Percentiles rank a stretch among this genome's conserved stretches.
phyloP scores from a whole-genome alignment of 2,797 vertebrate genomes.

The Betta splendens region DNA sequence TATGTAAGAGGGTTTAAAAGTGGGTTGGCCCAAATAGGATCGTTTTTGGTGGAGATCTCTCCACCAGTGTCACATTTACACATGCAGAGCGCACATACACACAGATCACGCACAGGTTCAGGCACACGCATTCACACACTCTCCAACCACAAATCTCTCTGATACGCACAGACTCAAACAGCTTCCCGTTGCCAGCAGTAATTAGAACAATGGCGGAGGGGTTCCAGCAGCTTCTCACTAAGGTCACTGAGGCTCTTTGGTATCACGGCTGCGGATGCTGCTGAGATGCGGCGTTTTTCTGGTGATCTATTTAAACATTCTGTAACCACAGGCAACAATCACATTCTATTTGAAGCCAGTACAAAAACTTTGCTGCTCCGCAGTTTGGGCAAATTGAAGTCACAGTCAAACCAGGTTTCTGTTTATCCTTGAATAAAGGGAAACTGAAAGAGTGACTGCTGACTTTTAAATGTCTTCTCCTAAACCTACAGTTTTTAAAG shows the following conservation, averaged over 20 bases:
- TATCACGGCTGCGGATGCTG: conserved; percentile 43
- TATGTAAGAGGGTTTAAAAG: conserved; percentile 66
- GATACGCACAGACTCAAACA: conserved; percentile 28
- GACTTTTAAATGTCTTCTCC: no score
- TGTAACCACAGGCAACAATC: conserved; percentile 43
- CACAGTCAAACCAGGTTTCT: conserved; percentile 34
- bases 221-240: conserved; percentile 47
- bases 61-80: conserved; percentile 32
- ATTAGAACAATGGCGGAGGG: conserved; percentile 71
- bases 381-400: conserved; percentile 29
- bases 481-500: no score
- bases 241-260: conserved; percentile 69
- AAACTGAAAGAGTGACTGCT: conserved; percentile 25
- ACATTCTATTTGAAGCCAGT: conserved; percentile 44
- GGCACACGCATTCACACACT: conserved; percentile 27
- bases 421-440: conserved; percentile 22
- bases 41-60: conserved; percentile 34
- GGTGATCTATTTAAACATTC: conserved; percentile 50
- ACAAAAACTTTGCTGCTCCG: conserved; percentile 46
- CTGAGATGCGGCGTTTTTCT: conserved; percentile 47
- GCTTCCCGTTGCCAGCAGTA: conserved; percentile 42
- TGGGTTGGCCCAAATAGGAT: conserved; percentile 44
- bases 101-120: conserved; percentile 36
- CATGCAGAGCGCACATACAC: conserved; percentile 30
- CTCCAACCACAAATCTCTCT: conserved; percentile 13